These are phyloP conservation scores for Oncorhynchus gorbuscha DNA, from an alignment of 2,113 vertebrate genomes.

Conservation along the genomic window DNA sequence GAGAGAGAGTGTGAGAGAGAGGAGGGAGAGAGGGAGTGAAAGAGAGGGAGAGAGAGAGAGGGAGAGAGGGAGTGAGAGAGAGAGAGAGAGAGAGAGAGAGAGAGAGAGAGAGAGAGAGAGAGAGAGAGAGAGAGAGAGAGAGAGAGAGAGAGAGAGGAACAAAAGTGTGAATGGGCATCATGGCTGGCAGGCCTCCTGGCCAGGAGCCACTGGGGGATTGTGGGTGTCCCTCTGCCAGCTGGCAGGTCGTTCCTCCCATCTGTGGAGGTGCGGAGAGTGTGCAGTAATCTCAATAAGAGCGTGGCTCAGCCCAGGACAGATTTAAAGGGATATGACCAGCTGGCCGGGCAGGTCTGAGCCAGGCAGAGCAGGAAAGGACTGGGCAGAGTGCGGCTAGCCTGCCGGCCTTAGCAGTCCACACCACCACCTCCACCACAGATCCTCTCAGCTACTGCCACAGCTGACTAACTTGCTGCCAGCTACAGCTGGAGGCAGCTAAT, in stretches of 20 bases:
- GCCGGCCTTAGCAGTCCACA: conserved; percentile 8
- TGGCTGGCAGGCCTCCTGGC: conserved; percentile 59
- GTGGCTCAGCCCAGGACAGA: conserved; percentile 65
- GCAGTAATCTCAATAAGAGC: conserved; percentile 74
- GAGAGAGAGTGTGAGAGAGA: conserved; percentile 4
- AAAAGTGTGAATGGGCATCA: conserved; percentile 60
- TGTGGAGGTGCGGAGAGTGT: conserved; percentile 76
- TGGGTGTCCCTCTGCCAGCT: conserved; percentile 78
- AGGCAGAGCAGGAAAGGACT: not conserved
- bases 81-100: conserved; percentile 2
- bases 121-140: conserved; percentile 6
- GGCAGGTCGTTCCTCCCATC: conserved; percentile 76
- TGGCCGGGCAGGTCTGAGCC: conserved; percentile 64
- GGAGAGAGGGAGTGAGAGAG: conserved; percentile 1
- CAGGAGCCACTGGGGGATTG: conserved; percentile 66
- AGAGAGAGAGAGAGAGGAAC: conserved; percentile 9
- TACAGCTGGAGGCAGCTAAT: conserved; percentile 1
- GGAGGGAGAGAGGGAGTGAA: not conserved
- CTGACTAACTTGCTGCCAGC: not conserved
- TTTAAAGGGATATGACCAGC: conserved; percentile 76
- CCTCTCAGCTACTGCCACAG: conserved; percentile 18
- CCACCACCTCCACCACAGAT: conserved; percentile 8
- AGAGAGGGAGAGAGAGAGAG: conserved; percentile 5
- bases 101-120: not conserved
- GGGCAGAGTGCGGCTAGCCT: not conserved